Percentiles rank a stretch among this genome's conserved stretches.
Conservation (phyloP, 2,113 vertebrate species). For the Oriolus oriolus region DNA sequence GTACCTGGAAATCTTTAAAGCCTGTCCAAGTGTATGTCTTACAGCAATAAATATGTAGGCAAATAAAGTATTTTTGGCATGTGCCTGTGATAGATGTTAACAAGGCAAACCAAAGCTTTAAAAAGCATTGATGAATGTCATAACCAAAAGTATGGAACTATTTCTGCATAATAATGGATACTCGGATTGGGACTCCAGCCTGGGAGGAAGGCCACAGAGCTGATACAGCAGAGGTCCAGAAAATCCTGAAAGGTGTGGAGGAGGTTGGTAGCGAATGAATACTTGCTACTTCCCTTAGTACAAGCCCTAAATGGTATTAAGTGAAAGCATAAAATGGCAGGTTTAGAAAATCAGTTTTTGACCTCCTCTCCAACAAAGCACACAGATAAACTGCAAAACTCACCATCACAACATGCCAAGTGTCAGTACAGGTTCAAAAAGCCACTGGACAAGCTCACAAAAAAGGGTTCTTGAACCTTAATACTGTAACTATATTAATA, state of each 20-base stretch:
- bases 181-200: not conserved
- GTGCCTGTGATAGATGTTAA: not conserved
- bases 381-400: not conserved
- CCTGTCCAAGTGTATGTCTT: not conserved
- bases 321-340: not conserved
- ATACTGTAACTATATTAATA: not conserved
- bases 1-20: conserved; percentile 34
- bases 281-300: not conserved
- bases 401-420: not conserved
- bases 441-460: not conserved
- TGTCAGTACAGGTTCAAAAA: not conserved
- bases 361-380: not conserved
- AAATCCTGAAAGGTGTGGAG: not conserved
- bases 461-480: not conserved
- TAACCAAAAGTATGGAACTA: not conserved
- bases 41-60: conserved; percentile 5
- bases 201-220: not conserved
- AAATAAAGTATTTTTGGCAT: conserved; percentile 20
- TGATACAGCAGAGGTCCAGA: not conserved
- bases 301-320: not conserved
- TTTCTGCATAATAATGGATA: not conserved
- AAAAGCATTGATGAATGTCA: not conserved
- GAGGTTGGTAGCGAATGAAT: not conserved
- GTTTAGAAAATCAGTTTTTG: not conserved
- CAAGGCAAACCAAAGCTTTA: not conserved